These are phyloP conservation scores for Leptinotarsa peninsularis DNA, from an alignment of 2,888 invertebrate species.

Conservation along the genomic window DNA sequence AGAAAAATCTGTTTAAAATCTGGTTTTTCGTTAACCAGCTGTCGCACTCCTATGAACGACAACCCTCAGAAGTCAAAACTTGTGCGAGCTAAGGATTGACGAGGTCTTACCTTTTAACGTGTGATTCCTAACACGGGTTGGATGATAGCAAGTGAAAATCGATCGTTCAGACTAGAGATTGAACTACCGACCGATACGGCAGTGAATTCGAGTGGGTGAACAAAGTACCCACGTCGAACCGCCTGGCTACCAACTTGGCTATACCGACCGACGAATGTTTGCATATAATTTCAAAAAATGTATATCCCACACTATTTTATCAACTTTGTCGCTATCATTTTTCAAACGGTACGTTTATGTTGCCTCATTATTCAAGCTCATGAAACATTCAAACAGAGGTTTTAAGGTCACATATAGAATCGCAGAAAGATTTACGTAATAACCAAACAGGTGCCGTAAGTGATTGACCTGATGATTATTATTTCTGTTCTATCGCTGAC, in stretches of 20 bases:
- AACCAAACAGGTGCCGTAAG: not conserved
- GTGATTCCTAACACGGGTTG: too few relatives aligned
- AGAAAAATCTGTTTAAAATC: too few relatives aligned
- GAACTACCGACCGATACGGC: too few relatives aligned
- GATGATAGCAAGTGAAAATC: too few relatives aligned
- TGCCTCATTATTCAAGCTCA: not conserved
- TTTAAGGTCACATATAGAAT: not conserved
- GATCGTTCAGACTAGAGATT: too few relatives aligned
- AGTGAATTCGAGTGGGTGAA: too few relatives aligned
- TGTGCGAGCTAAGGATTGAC: too few relatives aligned
- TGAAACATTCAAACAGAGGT: constrained; percentile 1
- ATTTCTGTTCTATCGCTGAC: not conserved
- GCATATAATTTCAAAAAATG: not conserved
- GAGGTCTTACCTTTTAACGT: too few relatives aligned
- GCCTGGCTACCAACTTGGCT: not conserved
- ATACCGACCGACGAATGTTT: not conserved
- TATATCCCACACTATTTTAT: not conserved
- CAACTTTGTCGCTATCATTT: not conserved
- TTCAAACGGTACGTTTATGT: not conserved
- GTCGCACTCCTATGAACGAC: too few relatives aligned
- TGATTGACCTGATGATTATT: not conserved
- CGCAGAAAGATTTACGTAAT: constrained; percentile 3
- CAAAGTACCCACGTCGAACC: not conserved
- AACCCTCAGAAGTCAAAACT: too few relatives aligned
- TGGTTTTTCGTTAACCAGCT: too few relatives aligned